Base-by-base conservation (phyloP, 2,888 invertebrate genomes). In the Habrosyne pyritoides region DNA sequence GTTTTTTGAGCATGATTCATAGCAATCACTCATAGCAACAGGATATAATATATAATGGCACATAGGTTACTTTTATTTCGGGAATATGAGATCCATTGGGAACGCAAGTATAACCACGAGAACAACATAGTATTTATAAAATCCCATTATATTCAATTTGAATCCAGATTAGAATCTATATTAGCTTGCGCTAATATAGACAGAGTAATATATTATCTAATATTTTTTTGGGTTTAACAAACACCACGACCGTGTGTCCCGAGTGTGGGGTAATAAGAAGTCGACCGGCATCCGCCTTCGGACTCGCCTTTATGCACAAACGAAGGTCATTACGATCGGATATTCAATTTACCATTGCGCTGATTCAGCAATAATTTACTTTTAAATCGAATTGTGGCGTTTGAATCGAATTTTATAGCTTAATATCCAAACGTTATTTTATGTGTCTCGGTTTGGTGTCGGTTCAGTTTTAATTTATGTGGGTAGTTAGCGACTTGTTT, bases 301-400 rank as follows among this genome's bases (percentile, higher is more conserved):
- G 78, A 79, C 78, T 72, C 67, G 72, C 74, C 77, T 79, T 83
- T 83, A 83, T 84, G 81, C 84, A 83, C 84, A 86, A 86, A 78
- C 85, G 84, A 84, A 85, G 85, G 83, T 86, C 84, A 86, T 86
- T 87, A 84, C 77, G 72, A 77, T 71, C 78, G 78, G 79, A 83
- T 87, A 87, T 88, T 88, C 85, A 87, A 88, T 89, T 87, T 84
- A 86, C 79, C 73, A 79, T 77, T 75, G 78, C 81, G 75, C 81
- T 83, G 85, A 86, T 80, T 87, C 82, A 80, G 77, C 80, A 82
- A 83, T 84, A 84, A 87, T 83, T 85, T 81, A 81, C 71, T 78
- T 83, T 83, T 77, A 75, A 86, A 85, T 86, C 79, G 79, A 81
- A 77, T 81, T 80, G 83, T 75, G 77, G 77, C 75, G 60, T 78